Evolutionary conservation across 2,113 vertebrate genomes (phyloP).

Genomic region (Excalfactoria chinensis): DNA sequence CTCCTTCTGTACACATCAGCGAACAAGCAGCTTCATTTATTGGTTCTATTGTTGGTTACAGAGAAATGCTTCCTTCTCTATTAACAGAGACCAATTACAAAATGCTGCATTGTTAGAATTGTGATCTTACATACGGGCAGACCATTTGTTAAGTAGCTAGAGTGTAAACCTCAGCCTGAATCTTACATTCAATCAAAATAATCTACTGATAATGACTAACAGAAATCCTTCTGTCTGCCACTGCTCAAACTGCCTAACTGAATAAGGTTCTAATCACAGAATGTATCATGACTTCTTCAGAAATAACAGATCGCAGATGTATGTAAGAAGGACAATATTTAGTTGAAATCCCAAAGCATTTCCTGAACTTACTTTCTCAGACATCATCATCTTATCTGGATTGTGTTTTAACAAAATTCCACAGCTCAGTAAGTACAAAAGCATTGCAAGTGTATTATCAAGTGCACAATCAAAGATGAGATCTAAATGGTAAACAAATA

Average conservation of each 20-base stretch:
- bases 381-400: background rate
- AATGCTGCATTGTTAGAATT: background rate
- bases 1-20: background rate
- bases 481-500: background rate
- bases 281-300: background rate
- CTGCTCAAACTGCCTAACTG: background rate
- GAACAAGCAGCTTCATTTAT: slow-evolving; percentile 3
- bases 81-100: background rate
- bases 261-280: background rate
- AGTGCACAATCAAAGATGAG: background rate
- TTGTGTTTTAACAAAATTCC: background rate
- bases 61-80: background rate
- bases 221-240: background rate
- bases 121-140: background rate
- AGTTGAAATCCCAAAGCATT: background rate
- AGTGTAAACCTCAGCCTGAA: background rate
- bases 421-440: background rate
- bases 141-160: too few relatives aligned
- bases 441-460: background rate
- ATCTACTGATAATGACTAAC: background rate
- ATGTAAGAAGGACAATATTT: background rate
- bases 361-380: background rate
- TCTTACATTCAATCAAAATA: background rate
- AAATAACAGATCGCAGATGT: background rate
- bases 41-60: background rate